Conservation (phyloP, 2,888 invertebrate species). For the Euclidia mi region DNA sequence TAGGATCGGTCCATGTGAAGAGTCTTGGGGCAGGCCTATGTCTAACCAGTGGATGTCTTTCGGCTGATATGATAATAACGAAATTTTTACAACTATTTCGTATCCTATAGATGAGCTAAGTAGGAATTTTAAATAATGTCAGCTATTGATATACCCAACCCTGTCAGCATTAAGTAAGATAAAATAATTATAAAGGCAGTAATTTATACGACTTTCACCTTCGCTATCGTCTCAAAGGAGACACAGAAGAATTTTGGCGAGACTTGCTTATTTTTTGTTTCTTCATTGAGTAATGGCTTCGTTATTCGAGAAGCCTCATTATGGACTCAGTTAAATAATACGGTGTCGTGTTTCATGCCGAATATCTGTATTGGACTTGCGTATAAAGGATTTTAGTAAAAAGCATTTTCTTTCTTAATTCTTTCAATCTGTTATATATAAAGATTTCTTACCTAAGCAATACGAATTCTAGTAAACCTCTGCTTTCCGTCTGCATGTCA, state of each 20-base stretch:
- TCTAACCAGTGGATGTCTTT: no score
- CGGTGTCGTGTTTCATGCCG: not conserved
- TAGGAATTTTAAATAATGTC: not conserved
- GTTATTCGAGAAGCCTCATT: conserved; percentile 18
- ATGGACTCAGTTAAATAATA: conserved; percentile 7
- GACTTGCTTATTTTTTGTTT: conserved; percentile 30
- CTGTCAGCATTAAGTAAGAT: not conserved
- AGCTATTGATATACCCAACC: not conserved
- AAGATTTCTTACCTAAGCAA: no score
- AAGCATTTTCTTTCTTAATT: no score
- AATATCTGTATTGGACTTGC: not conserved
- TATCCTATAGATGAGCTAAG: not conserved
- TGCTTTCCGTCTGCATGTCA: no score
- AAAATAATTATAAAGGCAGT: conserved; percentile 20
- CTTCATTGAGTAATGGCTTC: conserved; percentile 26
- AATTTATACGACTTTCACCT: conserved; percentile 29
- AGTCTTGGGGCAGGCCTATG: no score
- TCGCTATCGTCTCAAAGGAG: conserved; percentile 13
- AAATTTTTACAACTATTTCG: no score
- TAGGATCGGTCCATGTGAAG: no score
- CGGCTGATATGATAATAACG: no score
- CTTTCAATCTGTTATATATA: no score
- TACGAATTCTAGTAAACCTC: no score
- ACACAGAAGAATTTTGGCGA: conserved; percentile 27
- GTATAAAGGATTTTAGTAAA: not conserved